These are phyloP conservation scores for Chiloscyllium punctatum DNA, from an alignment of 2,797 vertebrate genomes.

Conservation along the genomic window DNA sequence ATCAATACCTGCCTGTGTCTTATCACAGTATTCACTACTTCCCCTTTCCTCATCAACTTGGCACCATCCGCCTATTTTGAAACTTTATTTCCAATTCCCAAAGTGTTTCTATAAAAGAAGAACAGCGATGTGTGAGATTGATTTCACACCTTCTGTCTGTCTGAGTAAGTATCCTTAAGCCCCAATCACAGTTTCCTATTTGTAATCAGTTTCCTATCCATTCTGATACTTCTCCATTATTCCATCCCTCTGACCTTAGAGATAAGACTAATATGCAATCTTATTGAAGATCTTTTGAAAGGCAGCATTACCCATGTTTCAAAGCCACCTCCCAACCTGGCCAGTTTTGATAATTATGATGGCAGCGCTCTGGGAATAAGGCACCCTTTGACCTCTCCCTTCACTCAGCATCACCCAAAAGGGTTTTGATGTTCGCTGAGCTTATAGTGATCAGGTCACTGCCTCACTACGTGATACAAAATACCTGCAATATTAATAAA, in stretches of 20 bases:
- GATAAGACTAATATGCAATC: not conserved
- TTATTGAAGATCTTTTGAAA: not conserved
- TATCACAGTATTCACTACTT: not conserved
- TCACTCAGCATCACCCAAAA: not conserved
- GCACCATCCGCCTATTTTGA: not conserved
- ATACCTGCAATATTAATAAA: not conserved
- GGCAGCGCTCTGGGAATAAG: not conserved
- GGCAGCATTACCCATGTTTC: not conserved
- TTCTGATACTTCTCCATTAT: not conserved
- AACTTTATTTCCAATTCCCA: not conserved
- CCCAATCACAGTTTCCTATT: not conserved
- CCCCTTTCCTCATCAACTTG: not conserved
- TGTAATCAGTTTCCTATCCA: not conserved
- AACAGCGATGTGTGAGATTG: not conserved
- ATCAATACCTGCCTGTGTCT: not conserved
- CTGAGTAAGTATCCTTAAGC: not conserved
- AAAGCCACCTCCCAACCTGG: not conserved
- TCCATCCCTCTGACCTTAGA: not conserved
- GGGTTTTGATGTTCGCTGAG: too few species aligned
- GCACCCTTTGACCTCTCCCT: not conserved
- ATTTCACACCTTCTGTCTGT: not conserved
- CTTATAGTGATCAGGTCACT: not conserved
- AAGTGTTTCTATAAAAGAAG: not conserved
- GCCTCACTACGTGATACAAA: not conserved
- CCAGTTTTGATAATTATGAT: conserved; percentile 24